Conservation (phyloP, 2,113 vertebrate genomes). For the Polypterus bichir region DNA sequence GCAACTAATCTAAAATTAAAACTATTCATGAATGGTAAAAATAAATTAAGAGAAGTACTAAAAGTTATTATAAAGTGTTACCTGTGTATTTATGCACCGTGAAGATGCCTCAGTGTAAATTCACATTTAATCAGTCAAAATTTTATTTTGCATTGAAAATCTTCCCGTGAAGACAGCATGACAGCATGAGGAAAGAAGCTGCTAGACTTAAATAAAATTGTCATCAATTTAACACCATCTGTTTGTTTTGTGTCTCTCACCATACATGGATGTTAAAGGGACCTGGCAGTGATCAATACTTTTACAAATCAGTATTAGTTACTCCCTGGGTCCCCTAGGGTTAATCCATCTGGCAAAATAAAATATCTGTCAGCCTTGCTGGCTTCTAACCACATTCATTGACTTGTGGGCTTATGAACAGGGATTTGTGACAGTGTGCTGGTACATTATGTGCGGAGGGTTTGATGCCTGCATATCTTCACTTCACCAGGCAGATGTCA, state of each 20-base stretch:
- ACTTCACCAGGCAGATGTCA: no score
- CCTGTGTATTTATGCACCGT: no score
- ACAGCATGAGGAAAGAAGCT: background rate
- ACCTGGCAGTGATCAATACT: constrained; percentile 52
- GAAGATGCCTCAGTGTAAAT: no score
- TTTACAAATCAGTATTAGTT: constrained; percentile 52
- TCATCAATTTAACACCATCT: constrained; percentile 4
- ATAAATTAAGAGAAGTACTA: no score
- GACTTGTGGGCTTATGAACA: constrained; percentile 25
- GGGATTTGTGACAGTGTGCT: constrained; percentile 17
- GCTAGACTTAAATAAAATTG: constrained; percentile 2
- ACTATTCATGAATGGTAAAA: no score
- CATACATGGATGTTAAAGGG: constrained; percentile 19
- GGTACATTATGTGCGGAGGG: no score
- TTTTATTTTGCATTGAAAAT: no score
- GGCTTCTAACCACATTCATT: constrained; percentile 34
- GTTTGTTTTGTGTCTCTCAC: constrained; percentile 14
- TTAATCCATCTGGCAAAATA: constrained; percentile 50
- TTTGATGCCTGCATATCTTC: no score
- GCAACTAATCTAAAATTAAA: no score
- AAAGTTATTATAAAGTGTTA: no score
- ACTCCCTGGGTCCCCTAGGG: constrained; percentile 51
- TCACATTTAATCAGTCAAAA: no score
- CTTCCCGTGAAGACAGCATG: no score
- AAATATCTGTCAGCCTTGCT: constrained; percentile 59